Base-by-base conservation (phyloP, 2,797 vertebrate genomes). In the Leucoraja ocellata region DNA sequence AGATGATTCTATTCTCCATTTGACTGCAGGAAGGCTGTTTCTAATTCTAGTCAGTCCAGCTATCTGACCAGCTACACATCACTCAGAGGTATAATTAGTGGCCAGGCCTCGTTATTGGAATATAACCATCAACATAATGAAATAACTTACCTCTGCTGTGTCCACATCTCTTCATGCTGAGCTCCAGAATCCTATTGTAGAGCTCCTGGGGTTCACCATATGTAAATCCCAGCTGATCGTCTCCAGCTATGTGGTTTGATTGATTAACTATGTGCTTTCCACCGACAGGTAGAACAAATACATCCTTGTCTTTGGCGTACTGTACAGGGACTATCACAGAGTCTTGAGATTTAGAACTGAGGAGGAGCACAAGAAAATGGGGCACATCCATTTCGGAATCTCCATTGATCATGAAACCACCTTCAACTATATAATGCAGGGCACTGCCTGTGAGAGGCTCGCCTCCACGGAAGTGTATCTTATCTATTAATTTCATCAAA, bases 261-360 rank as follows among this genome's bases (percentile, higher is more conserved):
- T 93, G 93, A n/a, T 39, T 88, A 36, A 88, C 54, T 91, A 93
- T 32, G 16, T 74, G 77, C 46, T 83, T 93, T 46, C 78, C 65
- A 14, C 94, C 91, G 77, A 94, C 94, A 80, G 94, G 68, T 63
- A 94, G 84, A 65, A 94, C 61, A 80, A 94, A 94, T 58, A 94
- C 71, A 71, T 94, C 94, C 93, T 76, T 91, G 86, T 94, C 93
- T 88, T 93, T 81, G 36, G 84, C 91, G 4, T n/a, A 46, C 9
- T 93, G 93, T 28, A 79, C 93, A 25, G 93, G 93, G 23, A 63
- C 25, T 18, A 14, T 81, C 46, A 93, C 91, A 4, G 46, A n/a
- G 58, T 94, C 94, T n/a, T 91, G 80, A n/a, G 93, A 92, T 91
- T 84, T 93, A 21, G 94, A 93, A 88, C 93, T 93, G 28, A 94